Base-by-base conservation (phyloP, 1,140 invertebrate species). In the Sipha flava region DNA sequence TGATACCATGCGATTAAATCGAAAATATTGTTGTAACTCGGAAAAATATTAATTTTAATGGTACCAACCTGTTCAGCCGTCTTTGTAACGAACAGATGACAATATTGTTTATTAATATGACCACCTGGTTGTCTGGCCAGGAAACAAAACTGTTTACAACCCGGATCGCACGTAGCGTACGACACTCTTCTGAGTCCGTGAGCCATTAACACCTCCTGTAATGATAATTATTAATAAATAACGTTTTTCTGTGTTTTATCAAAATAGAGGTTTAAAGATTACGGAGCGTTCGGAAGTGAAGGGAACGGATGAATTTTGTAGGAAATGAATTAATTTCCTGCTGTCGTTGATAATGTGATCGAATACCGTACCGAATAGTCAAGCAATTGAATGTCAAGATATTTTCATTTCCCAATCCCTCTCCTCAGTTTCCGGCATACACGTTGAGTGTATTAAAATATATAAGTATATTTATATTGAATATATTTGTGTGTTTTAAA, bases 141-240 rank as follows among this genome's bases (percentile, higher is more conserved):
- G 85, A 94, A 94, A 83, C 92, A 92, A 88, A 95, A 95, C 85
- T 94, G 92, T 82, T 90, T 89, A 84, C 91, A 88, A 77, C 91
- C 89, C 12, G 92, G 90, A 86, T 95, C 92, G 91, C 93, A 94
- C 81, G 92, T 94, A 82, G 93, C 93, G 87, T 93, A 94, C 81
- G 93, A 94, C 84, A 95, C 94, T 84, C 93, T 90, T 82, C 92
- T 90, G 83, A 95, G 86, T 84, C 93, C 93, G 87, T 94, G 93
- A 81, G 91, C 92, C 93, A 94, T 95, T 29, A 77, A 77, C 16
- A 77, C 73, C 7, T 77, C 47, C 70, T 75, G 70, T 12, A 29
- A 45, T 10, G 31, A 31, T 26, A 47, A 10, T 10, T n/a, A 6
- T 21, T 31, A 12, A 26, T 6, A 49, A 18, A 31, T 72, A 66